Conservation (phyloP, 1,140 invertebrate species). For the Apis dorsata region DNA sequence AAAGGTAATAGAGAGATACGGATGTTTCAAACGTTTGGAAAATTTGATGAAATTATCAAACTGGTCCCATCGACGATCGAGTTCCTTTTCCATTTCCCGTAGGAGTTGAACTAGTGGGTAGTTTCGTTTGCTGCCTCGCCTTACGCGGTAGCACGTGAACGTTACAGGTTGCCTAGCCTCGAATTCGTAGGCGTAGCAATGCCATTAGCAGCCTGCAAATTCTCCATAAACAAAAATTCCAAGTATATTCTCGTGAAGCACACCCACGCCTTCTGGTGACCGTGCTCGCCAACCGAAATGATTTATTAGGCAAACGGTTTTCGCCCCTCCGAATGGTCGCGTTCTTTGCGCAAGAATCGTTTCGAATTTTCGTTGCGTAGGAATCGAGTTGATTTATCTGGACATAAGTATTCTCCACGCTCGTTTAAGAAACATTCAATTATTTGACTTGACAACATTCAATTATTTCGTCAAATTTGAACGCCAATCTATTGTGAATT, state of each 20-base stretch:
- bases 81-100: constrained; percentile 50
- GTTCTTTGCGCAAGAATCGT: constrained; percentile 34
- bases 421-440: constrained; percentile 3
- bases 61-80: neutral
- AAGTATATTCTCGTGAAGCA: constrained; percentile 51
- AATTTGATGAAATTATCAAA: constrained; percentile 11
- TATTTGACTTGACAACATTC: constrained; percentile 22
- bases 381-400: constrained; percentile 23
- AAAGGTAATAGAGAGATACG: too few relatives aligned
- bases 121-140: constrained; percentile 58
- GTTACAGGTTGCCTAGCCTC: constrained; percentile 64
- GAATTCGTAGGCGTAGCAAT: constrained; percentile 61
- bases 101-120: constrained; percentile 60
- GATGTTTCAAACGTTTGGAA: neutral
- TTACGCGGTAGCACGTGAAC: constrained; percentile 65
- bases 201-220: constrained; percentile 63
- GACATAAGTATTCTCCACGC: neutral
- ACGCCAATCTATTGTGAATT: neutral
- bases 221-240: constrained; percentile 61
- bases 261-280: constrained; percentile 43
- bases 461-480: constrained; percentile 35
- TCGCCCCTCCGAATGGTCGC: constrained; percentile 27
- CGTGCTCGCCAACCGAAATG: constrained; percentile 29
- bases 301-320: constrained; percentile 46
- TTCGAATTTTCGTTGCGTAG: constrained; percentile 38